Evolutionary conservation across 2,888 invertebrate species (phyloP), one percentile per base, ranked within the genome.

Genomic region (Silvanus unidentatus): DNA sequence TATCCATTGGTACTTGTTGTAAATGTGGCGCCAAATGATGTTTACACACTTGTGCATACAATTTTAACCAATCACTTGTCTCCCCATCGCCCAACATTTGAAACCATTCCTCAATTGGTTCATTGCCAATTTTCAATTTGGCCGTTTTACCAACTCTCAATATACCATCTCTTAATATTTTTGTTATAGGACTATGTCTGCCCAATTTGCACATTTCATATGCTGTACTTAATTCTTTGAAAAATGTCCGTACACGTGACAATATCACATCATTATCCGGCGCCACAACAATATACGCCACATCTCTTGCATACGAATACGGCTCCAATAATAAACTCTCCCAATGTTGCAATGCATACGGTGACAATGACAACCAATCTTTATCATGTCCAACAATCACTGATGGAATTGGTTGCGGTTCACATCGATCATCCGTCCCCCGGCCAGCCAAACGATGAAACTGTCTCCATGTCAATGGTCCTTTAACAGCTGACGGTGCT

Each of bases 391-490:
- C 96, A 32, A 95, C 93, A 43, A 96, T 82, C 37, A 97, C 77
- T 2, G 92, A 88, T 14, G 97, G 97, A 61, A 97, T 92, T 1
- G 97, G 96, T 72, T 97, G 97, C 28, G 97, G 96, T 68, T 96
- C 96, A 74, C 94, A 95, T 52, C 93, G 87, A 69, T 96, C 96
- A 68, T 92, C 91, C 44, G 93, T 91, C 43, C 68, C 94, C 66
- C 95, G 79, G 6, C 95, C 96, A 32, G 96, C 95, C 48, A 97
- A 77, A 47, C 93, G 82, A 77, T 96, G 97, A 74, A 99, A 97
- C 71, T 97, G 94, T 42, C 96, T 81, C 98, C 98, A 99, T 1
- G 98, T 99, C 10, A 99, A 80, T 22, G 98, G 98, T 1, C 99
- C 99, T 53, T 91, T 87, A 34, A 99, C 93, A 1, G 86, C 87